These are phyloP conservation scores for Microhierax caerulescens DNA, from an alignment of 2,797 vertebrate species.

Conservation along the genomic window DNA sequence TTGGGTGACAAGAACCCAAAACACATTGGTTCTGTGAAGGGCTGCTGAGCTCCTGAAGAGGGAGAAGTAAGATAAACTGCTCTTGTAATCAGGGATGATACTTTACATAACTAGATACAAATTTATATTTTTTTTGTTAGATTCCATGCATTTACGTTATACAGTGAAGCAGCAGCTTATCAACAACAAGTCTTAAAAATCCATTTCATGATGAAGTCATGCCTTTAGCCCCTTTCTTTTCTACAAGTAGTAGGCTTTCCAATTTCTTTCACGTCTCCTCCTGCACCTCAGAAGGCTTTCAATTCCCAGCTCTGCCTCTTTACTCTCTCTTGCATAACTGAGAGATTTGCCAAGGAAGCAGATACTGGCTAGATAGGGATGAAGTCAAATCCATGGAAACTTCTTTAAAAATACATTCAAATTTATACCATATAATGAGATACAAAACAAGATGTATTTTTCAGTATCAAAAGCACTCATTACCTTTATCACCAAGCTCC, in stretches of 20 bases:
- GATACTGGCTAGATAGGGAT: not conserved
- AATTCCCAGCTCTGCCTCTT: not conserved
- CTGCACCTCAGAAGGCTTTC: not conserved
- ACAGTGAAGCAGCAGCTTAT: not conserved
- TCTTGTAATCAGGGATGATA: not conserved
- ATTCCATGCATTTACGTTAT: not conserved
- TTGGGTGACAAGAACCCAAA: not conserved
- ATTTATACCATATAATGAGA: not conserved
- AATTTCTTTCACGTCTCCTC: not conserved
- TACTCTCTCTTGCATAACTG: not conserved
- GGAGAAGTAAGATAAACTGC: not conserved
- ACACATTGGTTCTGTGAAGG: not conserved
- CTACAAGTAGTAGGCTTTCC: not conserved
- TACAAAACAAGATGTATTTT: not conserved
- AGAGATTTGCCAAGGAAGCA: not conserved
- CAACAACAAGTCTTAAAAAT: not conserved
- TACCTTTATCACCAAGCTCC: conserved; percentile 90
- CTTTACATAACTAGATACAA: not conserved
- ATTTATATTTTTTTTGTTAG: not conserved
- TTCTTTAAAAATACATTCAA: not conserved
- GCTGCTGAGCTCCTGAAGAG: not conserved
- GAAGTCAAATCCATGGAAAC: not conserved
- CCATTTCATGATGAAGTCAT: not conserved
- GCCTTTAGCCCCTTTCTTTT: not conserved
- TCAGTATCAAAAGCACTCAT: not conserved